phyloP scores from a whole-genome alignment of 2,797 vertebrate genomes.

The Picus viridis region DNA sequence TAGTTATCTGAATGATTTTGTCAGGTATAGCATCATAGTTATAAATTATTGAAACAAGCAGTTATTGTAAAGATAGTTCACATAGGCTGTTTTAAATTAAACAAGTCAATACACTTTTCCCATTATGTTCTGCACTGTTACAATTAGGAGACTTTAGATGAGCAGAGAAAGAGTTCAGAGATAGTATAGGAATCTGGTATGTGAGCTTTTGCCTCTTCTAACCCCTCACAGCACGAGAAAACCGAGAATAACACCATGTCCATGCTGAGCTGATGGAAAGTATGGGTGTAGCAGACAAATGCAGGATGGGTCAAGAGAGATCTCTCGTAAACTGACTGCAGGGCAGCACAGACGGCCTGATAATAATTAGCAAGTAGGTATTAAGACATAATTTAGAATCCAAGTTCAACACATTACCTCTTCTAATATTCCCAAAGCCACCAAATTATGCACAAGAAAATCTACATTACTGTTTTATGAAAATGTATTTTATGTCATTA shows the following conservation, averaged over 20 bases:
- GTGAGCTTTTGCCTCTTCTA: neutral
- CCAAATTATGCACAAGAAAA: neutral
- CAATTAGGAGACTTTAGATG: conserved; percentile 37
- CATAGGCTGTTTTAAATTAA: conserved; percentile 61
- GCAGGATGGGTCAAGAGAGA: neutral
- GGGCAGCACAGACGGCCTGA: neutral
- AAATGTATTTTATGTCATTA: neutral
- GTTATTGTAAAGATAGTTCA: conserved; percentile 65
- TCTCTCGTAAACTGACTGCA: neutral
- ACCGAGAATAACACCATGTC: neutral
- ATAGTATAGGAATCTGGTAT: neutral
- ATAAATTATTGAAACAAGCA: conserved; percentile 70
- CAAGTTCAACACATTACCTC: neutral
- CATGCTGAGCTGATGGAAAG: neutral
- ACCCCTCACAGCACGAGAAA: neutral
- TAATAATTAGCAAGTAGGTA: conserved; percentile 15
- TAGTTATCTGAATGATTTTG: conserved; percentile 69
- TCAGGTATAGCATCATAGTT: conserved; percentile 60
- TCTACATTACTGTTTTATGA: neutral
- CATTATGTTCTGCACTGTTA: conserved; percentile 38
- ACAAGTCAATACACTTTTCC: conserved; percentile 37
- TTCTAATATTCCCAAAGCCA: neutral
- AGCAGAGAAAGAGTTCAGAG: conserved; percentile 19
- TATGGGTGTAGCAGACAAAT: neutral
- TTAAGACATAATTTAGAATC: neutral